Evolutionary conservation across 1,140 invertebrate species (phyloP), one percentile per base, ranked within the genome.

Genomic region (Orchestia grillus): DNA sequence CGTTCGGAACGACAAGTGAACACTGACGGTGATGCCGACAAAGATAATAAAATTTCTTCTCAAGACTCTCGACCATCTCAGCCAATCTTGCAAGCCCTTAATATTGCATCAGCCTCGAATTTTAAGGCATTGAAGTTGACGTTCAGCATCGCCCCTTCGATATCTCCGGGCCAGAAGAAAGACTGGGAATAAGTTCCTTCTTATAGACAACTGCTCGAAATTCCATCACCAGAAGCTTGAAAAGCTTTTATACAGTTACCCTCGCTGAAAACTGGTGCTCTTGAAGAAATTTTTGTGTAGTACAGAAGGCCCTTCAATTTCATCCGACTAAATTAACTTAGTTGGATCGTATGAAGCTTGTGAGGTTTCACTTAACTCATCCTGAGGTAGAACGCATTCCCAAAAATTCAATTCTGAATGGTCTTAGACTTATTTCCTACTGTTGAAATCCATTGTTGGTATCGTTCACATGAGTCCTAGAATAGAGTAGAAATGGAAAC

Each of bases 91-190:
- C 3, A 90, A 42, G 88, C 43, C 43, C 88, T 90, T 90, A 90
- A 90, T 90, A 90, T 90, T 90, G 88, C 88, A 90, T 90, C 88
- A 90, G 88, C 88, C 41, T 90, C 88, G 28, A 90, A 90, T 42
- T 90, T 90, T 36, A 36, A 90, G 43, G 88, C 88, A 41, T 90
- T 90, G 88, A 90, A 90, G 88, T 90, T 90, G 41, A 16, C 4
- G n/a, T 15, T 42, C n/a, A 28, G 28, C 41, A 90, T 90, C 88
- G 88, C n/a, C 41, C 42, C 88, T 90, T 90, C 88, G 11, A 42
- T 42, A 23, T 90, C 15, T 28, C 36, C 4, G 15, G 43, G 41
- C 19, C 15, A 44, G 88, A 44, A 90, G 43, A 36, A 90, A 90
- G 41, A 90, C 41, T 4, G 36, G 43, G 28, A 90, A 90, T 41